Conservation (phyloP, 2,888 invertebrate genomes). For the Acanthosepion lycidas region DNA sequence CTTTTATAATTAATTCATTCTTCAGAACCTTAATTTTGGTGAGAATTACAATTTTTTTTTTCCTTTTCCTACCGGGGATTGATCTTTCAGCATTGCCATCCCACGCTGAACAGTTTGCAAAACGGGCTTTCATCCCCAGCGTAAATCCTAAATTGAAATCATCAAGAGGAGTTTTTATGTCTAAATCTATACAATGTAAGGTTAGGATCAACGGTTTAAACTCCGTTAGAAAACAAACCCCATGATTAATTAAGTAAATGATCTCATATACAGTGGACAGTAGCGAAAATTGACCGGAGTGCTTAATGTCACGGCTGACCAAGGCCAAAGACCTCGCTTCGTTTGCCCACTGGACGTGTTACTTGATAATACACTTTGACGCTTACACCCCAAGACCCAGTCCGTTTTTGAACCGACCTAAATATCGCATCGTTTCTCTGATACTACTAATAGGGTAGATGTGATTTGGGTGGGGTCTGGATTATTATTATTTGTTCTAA, state of each 20-base stretch:
- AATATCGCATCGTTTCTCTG: background rate
- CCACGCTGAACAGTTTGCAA: too few relatives aligned
- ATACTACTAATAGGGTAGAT: background rate
- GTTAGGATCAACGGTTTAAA: background rate
- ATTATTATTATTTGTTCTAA: background rate
- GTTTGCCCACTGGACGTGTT: background rate
- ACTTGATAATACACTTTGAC: background rate
- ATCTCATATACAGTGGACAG: background rate
- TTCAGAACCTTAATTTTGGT: too few relatives aligned
- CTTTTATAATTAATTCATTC: too few relatives aligned
- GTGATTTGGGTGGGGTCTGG: background rate
- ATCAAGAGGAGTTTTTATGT: too few relatives aligned
- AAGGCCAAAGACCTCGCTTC: constrained; percentile 33
- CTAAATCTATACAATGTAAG: background rate
- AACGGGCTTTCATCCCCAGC: too few relatives aligned
- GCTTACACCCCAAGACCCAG: too few relatives aligned
- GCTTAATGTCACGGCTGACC: constrained; percentile 13
- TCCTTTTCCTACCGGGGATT: too few relatives aligned
- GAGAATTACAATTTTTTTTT: too few relatives aligned
- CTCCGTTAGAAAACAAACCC: background rate
- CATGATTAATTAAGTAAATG: background rate
- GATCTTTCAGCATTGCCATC: too few relatives aligned
- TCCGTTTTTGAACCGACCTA: background rate
- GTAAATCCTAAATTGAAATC: too few relatives aligned
- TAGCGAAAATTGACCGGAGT: background rate